Base-by-base conservation (phyloP, 2,113 vertebrate genomes). In the Gambusia holbrooki region DNA sequence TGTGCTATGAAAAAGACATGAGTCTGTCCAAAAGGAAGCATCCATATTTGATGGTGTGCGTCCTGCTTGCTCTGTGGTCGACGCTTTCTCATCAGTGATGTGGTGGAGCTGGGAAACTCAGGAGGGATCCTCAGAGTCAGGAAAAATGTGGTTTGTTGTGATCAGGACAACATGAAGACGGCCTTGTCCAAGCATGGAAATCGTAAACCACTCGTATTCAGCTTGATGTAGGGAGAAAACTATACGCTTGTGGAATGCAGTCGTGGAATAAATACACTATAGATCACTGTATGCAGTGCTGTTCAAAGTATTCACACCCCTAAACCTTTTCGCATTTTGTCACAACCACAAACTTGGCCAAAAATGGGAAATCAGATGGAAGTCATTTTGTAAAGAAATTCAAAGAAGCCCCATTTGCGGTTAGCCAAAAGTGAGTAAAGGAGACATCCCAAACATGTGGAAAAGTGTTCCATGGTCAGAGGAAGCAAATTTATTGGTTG, bases 31-130 rank as follows among this genome's bases (percentile, higher is more conserved):
- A 71, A 85, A 88, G 83, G 63, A 84, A 69, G 66, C 91, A 92
- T 93, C 77, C 73, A 93, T 94, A 91, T 93, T 94, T 93, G 84
- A 94, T 93, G 85, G 54, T 11, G 6, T 69, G 83, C 22, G 74
- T 86, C 62, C 12, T 51, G 77, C 81, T 82, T 78, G 74, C 84
- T 78, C 65, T 73, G 80, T 45, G 83, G 79, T 79, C 28, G 48
- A 73, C 76, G 81, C 65, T 74, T 84, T 87, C 74, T 65, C 80
- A 58, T 58, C 58, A 11, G 76, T 48, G 71, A 63, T 14, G 42
- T 69, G 70, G 64, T 19, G 67, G 62, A 71, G 79, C 27, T 17
- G 48, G 27, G 79, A 37, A 70, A 66, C 79, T 80, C 70, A 29
- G 54, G 37, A 60, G 64, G 66, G 42, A 29, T 19, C 61, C 77